phyloP scores from a whole-genome alignment of 2,888 invertebrate species.

The Tanytarsus gracilentus region DNA sequence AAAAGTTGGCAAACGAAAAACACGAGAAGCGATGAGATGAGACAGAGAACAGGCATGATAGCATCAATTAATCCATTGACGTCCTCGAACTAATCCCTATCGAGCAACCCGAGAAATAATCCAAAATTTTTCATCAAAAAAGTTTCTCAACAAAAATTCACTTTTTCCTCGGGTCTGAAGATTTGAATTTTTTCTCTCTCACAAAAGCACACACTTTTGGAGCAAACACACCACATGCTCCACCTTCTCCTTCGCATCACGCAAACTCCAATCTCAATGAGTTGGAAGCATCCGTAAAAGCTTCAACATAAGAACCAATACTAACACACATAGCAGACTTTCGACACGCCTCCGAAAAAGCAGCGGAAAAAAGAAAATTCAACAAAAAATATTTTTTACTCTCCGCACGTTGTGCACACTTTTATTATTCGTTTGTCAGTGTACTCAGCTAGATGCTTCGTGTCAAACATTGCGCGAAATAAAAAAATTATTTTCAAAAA shows the following conservation, averaged over 20 bases:
- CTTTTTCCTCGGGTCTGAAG: slow-evolving; percentile 1
- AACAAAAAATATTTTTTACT: slow-evolving; percentile 2
- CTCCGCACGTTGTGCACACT: slow-evolving; percentile 1
- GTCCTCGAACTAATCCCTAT: not conserved
- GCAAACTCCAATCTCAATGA: slow-evolving; percentile 12
- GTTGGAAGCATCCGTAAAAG: not conserved
- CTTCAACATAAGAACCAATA: slow-evolving; percentile 15
- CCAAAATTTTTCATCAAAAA: no score
- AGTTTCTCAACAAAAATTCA: not conserved
- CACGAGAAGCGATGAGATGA: not conserved
- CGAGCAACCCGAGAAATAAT: no score
- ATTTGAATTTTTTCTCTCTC: slow-evolving; percentile 9
- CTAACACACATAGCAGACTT: not conserved
- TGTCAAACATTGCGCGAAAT: slow-evolving; percentile 15
- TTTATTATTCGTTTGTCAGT: slow-evolving; percentile 24
- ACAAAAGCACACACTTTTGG: not conserved
- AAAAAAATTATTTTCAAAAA: no score
- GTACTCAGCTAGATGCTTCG: slow-evolving; percentile 12
- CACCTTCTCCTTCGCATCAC: slow-evolving; percentile 9
- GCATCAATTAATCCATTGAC: slow-evolving; percentile 7
- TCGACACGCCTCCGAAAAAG: slow-evolving; percentile 21
- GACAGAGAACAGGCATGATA: not conserved
- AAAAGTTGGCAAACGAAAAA: not conserved
- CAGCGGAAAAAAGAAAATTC: slow-evolving; percentile 15
- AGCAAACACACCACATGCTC: slow-evolving; percentile 2